These are phyloP conservation scores for Cynocephalus volans DNA, from an alignment of 2,113 vertebrate species.

Conservation along the genomic window DNA sequence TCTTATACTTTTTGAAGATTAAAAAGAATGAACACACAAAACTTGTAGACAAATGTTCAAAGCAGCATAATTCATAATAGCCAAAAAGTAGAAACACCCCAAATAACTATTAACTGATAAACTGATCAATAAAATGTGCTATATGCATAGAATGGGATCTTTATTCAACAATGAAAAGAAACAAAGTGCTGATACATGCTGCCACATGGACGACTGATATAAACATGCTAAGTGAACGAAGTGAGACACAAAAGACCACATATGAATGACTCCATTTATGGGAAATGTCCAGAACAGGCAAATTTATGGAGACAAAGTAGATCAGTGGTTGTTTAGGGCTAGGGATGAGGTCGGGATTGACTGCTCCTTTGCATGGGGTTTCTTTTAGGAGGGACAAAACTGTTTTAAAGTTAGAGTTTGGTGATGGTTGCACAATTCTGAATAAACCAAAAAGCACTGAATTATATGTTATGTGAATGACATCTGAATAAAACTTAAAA, in stretches of 20 bases:
- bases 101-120: constrained; percentile 31
- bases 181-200: background rate
- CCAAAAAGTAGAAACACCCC: constrained; percentile 17
- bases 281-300: background rate
- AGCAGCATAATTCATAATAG: background rate
- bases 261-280: background rate
- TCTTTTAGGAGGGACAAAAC: background rate
- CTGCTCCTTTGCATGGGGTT: background rate
- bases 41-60: background rate
- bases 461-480: constrained; percentile 18
- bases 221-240: constrained; percentile 37
- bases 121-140: background rate
- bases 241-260: background rate
- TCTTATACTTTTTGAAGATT: background rate
- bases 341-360: background rate
- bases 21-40: constrained; percentile 33
- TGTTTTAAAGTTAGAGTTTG: constrained; percentile 58
- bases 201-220: background rate
- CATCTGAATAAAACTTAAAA: constrained; percentile 48
- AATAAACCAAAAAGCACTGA: background rate
- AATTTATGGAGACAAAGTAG: background rate
- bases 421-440: background rate
- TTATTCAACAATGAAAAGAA: constrained; percentile 28
- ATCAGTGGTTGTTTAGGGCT: background rate
- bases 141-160: background rate